Base-by-base conservation (phyloP, 2,797 vertebrate species). In the Neosilurus hyrtlii region DNA sequence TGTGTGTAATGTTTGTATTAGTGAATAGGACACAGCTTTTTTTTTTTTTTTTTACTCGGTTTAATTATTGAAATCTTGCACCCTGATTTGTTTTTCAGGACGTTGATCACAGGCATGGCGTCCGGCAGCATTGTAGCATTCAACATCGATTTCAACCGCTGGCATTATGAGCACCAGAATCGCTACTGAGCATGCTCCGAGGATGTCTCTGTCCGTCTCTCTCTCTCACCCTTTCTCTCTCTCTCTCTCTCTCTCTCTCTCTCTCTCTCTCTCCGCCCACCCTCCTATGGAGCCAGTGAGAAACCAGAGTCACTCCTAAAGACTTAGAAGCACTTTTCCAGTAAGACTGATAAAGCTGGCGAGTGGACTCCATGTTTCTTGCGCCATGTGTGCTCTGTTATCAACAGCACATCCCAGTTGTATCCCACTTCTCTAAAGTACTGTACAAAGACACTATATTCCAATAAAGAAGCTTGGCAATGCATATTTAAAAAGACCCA, bases 131-230 rank as follows among this genome's bases (percentile, higher is more conserved):
- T 99, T 12, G 98, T 99, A 92, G 98, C 97, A 88, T 99, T 99
- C 92, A 99, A 99, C 93, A 99, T 99, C 87, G 98, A 99, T 93
- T 99, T 99, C 93, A 99, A 99, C 92, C 95, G 97, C 87, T 99
- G 97, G 98, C 98, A 99, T 93, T 98, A 96, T 85, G 98, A 99
- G 90, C 97, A 99, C 93, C 97, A 99, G 90, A 99, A 96, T 94
- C 95, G 96, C 93, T 99, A 98, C 90, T 99, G 93, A 97, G 86
- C 70, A 85, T 0, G 11, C 54, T 77, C 57, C 8, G 71, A 63
- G 66, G 73, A 79, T 30, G 4, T 37, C 52, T 49, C 73, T 30
- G 5, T 16, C 63, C 26, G 2, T 30, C 24, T 30, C 4, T 26
- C 20, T 57, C 18, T 59, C 4, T 59, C 57, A 18, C 18, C 18